Percentiles rank a stretch among this genome's conserved stretches.
Conservation (phyloP, 2,113 vertebrate genomes). For the Alouatta palliata region DNA sequence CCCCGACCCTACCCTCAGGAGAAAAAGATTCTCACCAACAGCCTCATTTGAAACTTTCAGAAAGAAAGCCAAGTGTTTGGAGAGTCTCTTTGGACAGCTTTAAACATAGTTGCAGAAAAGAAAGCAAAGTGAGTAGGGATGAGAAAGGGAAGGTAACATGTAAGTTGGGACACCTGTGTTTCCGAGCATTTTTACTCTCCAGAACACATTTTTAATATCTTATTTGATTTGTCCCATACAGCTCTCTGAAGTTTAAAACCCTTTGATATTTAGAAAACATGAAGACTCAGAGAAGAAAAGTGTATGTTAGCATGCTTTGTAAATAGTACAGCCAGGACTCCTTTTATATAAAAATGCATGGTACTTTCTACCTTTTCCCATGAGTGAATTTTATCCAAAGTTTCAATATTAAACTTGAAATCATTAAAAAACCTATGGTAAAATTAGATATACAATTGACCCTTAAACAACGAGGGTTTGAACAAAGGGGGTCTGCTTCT, state of each 20-base stretch:
- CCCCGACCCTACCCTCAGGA: neutral
- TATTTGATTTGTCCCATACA: neutral
- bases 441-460: neutral
- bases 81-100: neutral
- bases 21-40: neutral
- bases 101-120: neutral
- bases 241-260: neutral
- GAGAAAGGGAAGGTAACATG: neutral
- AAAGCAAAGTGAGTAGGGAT: neutral
- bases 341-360: neutral
- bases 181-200: neutral
- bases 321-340: neutral
- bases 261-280: neutral
- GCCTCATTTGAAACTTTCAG: neutral
- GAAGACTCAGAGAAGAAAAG: neutral
- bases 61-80: neutral
- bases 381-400: neutral
- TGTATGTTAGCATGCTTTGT: neutral
- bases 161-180: neutral
- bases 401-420: constrained; percentile 14
- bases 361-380: neutral
- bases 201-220: neutral
- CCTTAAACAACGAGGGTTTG: neutral
- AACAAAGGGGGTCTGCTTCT: neutral
- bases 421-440: neutral